These are phyloP conservation scores for Orthosia gothica DNA, from an alignment of 2,888 invertebrate genomes.

Conservation along the genomic window DNA sequence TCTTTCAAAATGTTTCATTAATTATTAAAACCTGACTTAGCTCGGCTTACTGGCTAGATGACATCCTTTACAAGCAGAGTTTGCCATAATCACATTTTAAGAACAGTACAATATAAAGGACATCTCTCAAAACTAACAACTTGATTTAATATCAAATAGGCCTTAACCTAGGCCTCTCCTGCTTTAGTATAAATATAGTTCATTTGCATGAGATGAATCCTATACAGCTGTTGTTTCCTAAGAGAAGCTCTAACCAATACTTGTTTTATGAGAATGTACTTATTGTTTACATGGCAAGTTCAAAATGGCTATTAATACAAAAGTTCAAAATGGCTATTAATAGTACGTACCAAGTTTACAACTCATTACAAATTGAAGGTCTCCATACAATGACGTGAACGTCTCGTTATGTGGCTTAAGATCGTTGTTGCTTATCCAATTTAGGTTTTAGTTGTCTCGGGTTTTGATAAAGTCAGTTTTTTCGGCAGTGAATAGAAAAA, in stretches of 20 bases:
- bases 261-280: background rate
- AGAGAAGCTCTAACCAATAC: conserved; percentile 1
- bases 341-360: too few relatives aligned
- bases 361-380: too few relatives aligned
- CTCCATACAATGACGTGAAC: too few relatives aligned
- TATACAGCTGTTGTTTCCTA: background rate
- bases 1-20: too few relatives aligned
- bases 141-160: background rate
- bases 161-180: background rate
- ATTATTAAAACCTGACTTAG: too few relatives aligned
- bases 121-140: background rate
- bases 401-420: too few relatives aligned
- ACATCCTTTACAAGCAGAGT: background rate
- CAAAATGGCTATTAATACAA: background rate
- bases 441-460: too few relatives aligned
- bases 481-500: too few relatives aligned
- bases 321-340: too few relatives aligned
- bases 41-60: too few relatives aligned
- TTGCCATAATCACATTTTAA: background rate
- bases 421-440: too few relatives aligned
- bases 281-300: background rate
- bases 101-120: background rate
- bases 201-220: conserved; percentile 12
- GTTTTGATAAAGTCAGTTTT: too few relatives aligned
- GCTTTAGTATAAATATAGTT: background rate